Conservation (phyloP, 2,888 invertebrate species). For the Leptinotarsa juncta region DNA sequence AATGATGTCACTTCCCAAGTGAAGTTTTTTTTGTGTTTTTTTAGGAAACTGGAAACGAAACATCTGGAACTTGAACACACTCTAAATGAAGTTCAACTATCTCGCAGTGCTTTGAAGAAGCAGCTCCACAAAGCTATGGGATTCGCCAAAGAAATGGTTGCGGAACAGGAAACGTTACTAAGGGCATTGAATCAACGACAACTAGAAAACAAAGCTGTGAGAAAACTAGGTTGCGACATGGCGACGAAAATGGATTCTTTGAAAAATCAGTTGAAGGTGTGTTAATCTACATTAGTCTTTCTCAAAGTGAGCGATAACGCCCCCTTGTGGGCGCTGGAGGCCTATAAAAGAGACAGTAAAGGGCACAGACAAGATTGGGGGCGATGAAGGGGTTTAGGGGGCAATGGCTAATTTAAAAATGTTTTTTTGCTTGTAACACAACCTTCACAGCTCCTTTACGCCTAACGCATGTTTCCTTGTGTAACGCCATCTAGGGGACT, state of each 20-base stretch:
- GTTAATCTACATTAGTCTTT: neutral
- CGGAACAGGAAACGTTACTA: constrained; percentile 68
- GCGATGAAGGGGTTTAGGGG: too few species aligned
- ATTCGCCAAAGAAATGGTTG: constrained; percentile 69
- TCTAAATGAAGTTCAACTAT: constrained; percentile 66
- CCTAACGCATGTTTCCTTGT: too few species aligned
- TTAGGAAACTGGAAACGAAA: constrained; percentile 66
- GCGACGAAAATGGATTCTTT: constrained; percentile 67
- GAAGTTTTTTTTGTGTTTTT: constrained; percentile 23
- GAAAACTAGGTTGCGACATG: constrained; percentile 67
- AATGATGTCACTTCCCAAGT: too few species aligned
- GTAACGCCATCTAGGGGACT: too few species aligned
- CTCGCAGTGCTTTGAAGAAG: constrained; percentile 67
- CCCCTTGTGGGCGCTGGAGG: too few species aligned
- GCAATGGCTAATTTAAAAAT: too few species aligned
- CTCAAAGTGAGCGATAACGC: too few species aligned
- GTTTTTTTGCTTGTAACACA: too few species aligned
- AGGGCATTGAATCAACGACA: constrained; percentile 62
- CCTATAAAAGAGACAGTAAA: too few species aligned
- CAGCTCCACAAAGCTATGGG: constrained; percentile 68
- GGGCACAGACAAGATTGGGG: too few species aligned
- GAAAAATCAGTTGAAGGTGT: constrained; percentile 67
- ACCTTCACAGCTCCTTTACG: too few species aligned
- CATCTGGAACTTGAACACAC: constrained; percentile 66
- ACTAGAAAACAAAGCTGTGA: constrained; percentile 63